Evolutionary conservation across 2,797 vertebrate species (phyloP), one percentile per base, ranked within the genome.

Genomic region (Rhinogobio ventralis): DNA sequence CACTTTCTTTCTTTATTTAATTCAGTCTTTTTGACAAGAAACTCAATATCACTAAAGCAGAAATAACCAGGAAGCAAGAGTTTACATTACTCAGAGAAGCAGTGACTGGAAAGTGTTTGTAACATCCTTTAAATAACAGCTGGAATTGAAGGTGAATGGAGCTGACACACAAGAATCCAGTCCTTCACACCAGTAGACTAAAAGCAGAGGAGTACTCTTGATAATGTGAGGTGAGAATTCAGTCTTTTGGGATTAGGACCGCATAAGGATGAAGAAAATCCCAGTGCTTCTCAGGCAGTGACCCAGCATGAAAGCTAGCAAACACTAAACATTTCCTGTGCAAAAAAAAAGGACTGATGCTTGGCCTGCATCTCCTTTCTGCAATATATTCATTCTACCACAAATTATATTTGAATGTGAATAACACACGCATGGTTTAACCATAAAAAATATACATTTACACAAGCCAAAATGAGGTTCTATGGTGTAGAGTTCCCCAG

Each of bases 201-300:
- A 76, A 76, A 57, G 51, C 33, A 55, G 20, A 57, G 13, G 33
- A 39, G 3, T 17, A 17, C 33, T 53, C 74, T 14, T 39, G 33
- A 57, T 57, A 76, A 76, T 76, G 13, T 76, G 51, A 57, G 7
- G 74, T 57, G 74, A 25, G 33, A 57, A 76, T 57, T 57, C 7
- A 25, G 51, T 55, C 7, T 25, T 39, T n/a, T 17, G 51, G 51
- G 33, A 36, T 76, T 17, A 39, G 7, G 74, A 39, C 33, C 39
- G 73, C 7, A 39, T 55, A 39, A 8, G 11, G 33, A 6, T 76
- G 13, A n/a, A 49, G 4, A 15, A 71, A 45, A 45, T 23, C 55
- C 55, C 66, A 68, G 66, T 68, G 33, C 20, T 68, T 46, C 42
- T 46, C 20, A 36, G 11, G 19, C 28, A 55, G 72, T 33, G 49